phyloP scores from a whole-genome alignment of 2,797 vertebrate genomes.

The Phrynocephalus forsythii region DNA sequence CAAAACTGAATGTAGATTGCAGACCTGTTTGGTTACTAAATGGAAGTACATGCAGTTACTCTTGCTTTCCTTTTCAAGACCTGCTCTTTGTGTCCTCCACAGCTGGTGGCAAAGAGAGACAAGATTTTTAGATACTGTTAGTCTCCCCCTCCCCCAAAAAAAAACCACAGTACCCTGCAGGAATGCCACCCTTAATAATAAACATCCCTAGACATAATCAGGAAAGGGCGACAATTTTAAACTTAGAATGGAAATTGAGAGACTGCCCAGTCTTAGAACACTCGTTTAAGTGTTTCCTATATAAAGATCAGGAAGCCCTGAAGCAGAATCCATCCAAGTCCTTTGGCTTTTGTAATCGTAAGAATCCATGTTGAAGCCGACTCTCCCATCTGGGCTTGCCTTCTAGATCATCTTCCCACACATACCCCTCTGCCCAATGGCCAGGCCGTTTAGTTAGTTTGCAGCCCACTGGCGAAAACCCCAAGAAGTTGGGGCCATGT shows the following conservation, averaged over 20 bases:
- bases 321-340: too few relatives aligned
- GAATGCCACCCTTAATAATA: background rate
- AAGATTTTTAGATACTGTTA: background rate
- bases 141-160: background rate
- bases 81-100: background rate
- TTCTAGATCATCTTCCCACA: too few relatives aligned
- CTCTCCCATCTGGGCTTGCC: too few relatives aligned
- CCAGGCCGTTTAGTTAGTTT: background rate
- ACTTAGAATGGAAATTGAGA: too few relatives aligned
- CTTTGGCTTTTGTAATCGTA: too few relatives aligned
- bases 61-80: background rate
- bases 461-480: background rate
- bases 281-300: too few relatives aligned
- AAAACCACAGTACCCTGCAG: background rate
- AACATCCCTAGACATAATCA: background rate
- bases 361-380: too few relatives aligned
- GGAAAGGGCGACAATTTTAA: background rate
- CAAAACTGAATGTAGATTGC: background rate
- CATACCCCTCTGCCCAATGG: background rate
- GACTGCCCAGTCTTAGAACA: too few relatives aligned
- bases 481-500: background rate
- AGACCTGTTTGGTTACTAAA: slow-evolving; percentile 17
- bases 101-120: background rate
- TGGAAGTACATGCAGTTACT: background rate
- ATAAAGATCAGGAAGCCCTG: too few relatives aligned